phyloP scores from a whole-genome alignment of 53 echinoderm and acorn worm genomes.

The Mesocentrotus franciscanus region DNA sequence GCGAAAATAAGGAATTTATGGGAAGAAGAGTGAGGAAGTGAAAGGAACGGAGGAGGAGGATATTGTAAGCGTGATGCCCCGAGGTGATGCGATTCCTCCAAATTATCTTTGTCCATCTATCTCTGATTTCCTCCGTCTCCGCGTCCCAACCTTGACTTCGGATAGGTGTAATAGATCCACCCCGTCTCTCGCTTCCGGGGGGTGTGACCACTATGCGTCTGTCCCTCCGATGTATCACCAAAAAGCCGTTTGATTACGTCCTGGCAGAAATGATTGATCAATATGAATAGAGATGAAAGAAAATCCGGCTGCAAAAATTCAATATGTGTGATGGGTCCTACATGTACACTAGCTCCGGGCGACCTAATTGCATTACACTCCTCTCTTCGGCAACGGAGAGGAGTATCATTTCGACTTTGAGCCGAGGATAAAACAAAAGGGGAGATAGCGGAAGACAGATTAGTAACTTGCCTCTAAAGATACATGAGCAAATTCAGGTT shows the following conservation, averaged over 20 bases:
- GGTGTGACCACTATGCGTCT: not conserved
- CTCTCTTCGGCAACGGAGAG: slow-evolving; percentile 16
- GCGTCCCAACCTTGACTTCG: not conserved
- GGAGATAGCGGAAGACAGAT: slow-evolving; percentile 31
- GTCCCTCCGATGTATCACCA: not conserved
- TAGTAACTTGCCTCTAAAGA: slow-evolving; percentile 30
- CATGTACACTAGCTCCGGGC: slow-evolving; percentile 11
- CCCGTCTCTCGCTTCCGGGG: slow-evolving; percentile 4
- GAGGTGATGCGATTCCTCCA: not conserved
- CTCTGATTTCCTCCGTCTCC: slow-evolving; percentile 12
- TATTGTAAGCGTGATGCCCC: not conserved
- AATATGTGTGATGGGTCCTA: slow-evolving; percentile 38
- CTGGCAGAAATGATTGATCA: slow-evolving; percentile 48
- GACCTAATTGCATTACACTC: slow-evolving; percentile 39
- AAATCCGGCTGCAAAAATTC: slow-evolving; percentile 40
- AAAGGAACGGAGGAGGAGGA: not conserved
- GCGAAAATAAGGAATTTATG: not conserved
- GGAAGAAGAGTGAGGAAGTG: not conserved
- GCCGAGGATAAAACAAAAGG: slow-evolving; percentile 27
- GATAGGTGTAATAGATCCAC: not conserved
- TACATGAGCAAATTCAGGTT: not conserved
- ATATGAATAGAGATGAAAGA: slow-evolving; percentile 34
- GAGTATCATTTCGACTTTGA: not conserved
- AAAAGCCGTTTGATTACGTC: not conserved
- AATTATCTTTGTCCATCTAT: slow-evolving; percentile 47